Percentiles rank a stretch among this genome's conserved stretches.
These are phyloP conservation scores for Apotomis turbidana DNA, from an alignment of 2,888 invertebrate genomes.

Conservation along the genomic window DNA sequence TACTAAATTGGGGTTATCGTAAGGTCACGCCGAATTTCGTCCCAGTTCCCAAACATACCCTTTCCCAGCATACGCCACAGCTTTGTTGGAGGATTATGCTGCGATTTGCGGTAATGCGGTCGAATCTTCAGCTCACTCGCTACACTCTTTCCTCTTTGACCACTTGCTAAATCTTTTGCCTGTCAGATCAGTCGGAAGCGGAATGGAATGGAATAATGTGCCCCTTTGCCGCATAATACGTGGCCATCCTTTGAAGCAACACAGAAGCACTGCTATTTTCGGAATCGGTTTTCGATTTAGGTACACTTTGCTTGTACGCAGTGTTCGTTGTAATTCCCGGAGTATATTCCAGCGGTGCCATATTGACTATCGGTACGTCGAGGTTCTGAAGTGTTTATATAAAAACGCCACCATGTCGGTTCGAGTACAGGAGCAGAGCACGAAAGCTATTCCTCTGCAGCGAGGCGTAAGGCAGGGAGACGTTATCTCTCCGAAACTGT, in stretches of 20 bases:
- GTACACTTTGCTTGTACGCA: constrained; percentile 5
- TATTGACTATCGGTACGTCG: no score
- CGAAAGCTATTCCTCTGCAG: no score
- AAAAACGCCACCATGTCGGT: no score
- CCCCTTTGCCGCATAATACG: constrained; percentile 48
- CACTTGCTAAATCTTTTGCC: constrained; percentile 67
- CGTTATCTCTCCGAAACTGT: no score
- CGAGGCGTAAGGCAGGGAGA: no score
- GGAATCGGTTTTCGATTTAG: constrained; percentile 16
- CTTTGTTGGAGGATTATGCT: constrained; percentile 67
- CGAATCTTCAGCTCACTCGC: constrained; percentile 52
- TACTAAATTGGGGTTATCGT: no score
- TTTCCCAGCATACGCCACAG: constrained; percentile 54
- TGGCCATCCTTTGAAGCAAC: constrained; percentile 25
- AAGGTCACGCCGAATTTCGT: no score
- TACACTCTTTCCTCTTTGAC: constrained; percentile 60
- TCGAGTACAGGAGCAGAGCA: no score
- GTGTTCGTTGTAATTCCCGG: neutral
- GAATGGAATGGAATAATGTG: constrained; percentile 53
- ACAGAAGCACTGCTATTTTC: constrained; percentile 19
- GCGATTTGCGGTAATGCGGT: constrained; percentile 71
- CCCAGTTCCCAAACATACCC: constrained; percentile 50
- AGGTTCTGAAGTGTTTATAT: no score
- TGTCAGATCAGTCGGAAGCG: constrained; percentile 57
- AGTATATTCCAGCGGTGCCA: no score